Conservation (phyloP, 2,888 invertebrate species). For the Cryptocheilus praepositus region DNA sequence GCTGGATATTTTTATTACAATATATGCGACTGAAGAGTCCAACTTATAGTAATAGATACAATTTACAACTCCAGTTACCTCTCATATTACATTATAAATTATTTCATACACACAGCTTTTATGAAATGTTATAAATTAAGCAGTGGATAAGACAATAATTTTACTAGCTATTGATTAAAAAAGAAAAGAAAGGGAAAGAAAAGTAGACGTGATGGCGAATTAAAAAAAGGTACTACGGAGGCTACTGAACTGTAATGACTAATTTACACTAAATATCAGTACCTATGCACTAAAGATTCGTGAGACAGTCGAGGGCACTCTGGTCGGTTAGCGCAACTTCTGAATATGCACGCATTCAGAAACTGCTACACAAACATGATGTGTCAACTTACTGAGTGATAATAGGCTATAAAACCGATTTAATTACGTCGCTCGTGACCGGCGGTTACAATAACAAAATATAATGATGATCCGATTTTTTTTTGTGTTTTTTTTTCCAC, state of each 20-base stretch:
- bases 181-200: too few species aligned
- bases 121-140: conserved; percentile 53
- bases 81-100: conserved; percentile 55
- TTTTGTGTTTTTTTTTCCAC: conserved; percentile 10
- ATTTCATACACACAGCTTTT: conserved; percentile 54
- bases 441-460: conserved; percentile 58
- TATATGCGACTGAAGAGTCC: conserved; percentile 56
- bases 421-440: conserved; percentile 31
- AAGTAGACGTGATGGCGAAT: conserved; percentile 47
- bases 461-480: conserved; percentile 63
- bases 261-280: conserved; percentile 41
- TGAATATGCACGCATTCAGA: conserved; percentile 46
- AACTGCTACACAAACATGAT: conserved; percentile 45
- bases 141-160: conserved; percentile 43
- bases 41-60: conserved; percentile 71
- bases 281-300: conserved; percentile 42
- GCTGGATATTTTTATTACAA: conserved; percentile 67
- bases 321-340: conserved; percentile 53
- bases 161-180: conserved; percentile 52
- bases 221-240: conserved; percentile 42
- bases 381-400: conserved; percentile 38
- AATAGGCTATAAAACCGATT: conserved; percentile 37
- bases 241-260: conserved; percentile 30
- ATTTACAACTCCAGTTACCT: conserved; percentile 65
- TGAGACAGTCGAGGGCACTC: conserved; percentile 54